Evolutionary conservation across 2,888 invertebrate genomes (phyloP).

Genomic region (Rhimphoctona megacephalus): DNA sequence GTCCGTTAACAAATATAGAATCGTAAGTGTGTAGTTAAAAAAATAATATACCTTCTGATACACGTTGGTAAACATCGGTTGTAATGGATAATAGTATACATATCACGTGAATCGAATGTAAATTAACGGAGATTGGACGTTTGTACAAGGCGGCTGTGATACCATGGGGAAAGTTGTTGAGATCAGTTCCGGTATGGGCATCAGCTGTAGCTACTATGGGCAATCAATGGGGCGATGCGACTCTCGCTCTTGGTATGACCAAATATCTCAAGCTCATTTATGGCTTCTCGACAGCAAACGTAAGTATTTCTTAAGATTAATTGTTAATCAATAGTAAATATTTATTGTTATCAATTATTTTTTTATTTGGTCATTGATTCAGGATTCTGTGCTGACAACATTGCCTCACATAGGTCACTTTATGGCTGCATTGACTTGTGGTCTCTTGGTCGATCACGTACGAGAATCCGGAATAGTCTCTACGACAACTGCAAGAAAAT

Average conservation of each 20-base stretch:
- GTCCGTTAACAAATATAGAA: no score
- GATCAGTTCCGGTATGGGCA: constrained; percentile 87
- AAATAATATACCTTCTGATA: not conserved
- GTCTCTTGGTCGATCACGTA: constrained; percentile 87
- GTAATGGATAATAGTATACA: constrained; percentile 16
- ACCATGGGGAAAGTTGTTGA: constrained; percentile 86
- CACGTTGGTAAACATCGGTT: constrained; percentile 29
- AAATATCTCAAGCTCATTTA: constrained; percentile 87
- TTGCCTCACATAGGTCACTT: constrained; percentile 87
- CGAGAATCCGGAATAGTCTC: constrained; percentile 86
- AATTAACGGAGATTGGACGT: constrained; percentile 32
- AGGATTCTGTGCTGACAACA: constrained; percentile 87
- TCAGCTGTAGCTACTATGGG: constrained; percentile 87
- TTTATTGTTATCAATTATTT: not conserved
- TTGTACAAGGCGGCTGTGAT: constrained; percentile 82
- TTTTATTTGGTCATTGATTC: constrained; percentile 29
- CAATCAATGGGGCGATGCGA: constrained; percentile 88
- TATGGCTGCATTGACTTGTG: constrained; percentile 86
- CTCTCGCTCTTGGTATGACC: constrained; percentile 87
- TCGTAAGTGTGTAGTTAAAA: not conserved
- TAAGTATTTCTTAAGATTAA: constrained; percentile 77
- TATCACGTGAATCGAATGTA: constrained; percentile 12
- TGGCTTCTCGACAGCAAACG: constrained; percentile 87
- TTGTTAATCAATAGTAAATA: not conserved
- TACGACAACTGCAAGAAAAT: constrained; percentile 86